phyloP scores from a whole-genome alignment of 2,888 invertebrate genomes.

The Cephus runcator region DNA sequence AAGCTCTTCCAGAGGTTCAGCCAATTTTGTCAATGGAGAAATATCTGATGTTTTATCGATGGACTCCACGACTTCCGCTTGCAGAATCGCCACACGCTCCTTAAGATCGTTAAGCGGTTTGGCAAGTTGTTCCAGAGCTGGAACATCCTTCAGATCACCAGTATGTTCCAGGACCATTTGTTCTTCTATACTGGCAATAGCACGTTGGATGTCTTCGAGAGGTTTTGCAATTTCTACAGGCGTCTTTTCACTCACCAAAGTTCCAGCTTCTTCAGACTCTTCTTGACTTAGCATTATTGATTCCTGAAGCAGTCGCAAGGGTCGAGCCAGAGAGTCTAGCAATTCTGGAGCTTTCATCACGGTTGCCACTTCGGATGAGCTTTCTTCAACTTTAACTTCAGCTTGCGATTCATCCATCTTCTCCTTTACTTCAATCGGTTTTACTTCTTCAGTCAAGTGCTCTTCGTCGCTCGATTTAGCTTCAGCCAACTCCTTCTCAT shows the following conservation, averaged over 20 bases:
- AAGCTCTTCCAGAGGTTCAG: slow-evolving; percentile 63
- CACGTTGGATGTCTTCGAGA: slow-evolving; percentile 18
- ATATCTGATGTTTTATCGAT: neutral
- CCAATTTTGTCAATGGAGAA: slow-evolving; percentile 40
- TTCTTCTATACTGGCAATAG: slow-evolving; percentile 16
- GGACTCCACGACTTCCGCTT: slow-evolving; percentile 2
- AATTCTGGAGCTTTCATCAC: neutral
- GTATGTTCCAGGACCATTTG: slow-evolving; percentile 12
- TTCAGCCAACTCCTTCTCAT: neutral
- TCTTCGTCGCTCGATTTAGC: neutral
- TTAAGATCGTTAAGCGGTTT: slow-evolving; percentile 6
- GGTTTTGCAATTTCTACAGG: slow-evolving; percentile 13
- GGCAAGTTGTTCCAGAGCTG: neutral
- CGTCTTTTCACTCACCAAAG: no score
- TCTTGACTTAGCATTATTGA: slow-evolving; percentile 3
- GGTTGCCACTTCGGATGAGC: neutral
- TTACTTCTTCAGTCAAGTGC: neutral
- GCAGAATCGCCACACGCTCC: slow-evolving; percentile 3
- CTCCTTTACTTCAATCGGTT: neutral
- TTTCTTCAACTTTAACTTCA: neutral
- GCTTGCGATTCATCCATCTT: neutral
- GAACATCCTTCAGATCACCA: slow-evolving; percentile 3
- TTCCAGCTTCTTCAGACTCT: neutral
- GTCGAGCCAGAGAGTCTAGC: neutral
- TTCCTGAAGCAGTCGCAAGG: slow-evolving; percentile 2